Base-by-base conservation (phyloP, 2,888 invertebrate species). In the Cheiracanthium punctorium region DNA sequence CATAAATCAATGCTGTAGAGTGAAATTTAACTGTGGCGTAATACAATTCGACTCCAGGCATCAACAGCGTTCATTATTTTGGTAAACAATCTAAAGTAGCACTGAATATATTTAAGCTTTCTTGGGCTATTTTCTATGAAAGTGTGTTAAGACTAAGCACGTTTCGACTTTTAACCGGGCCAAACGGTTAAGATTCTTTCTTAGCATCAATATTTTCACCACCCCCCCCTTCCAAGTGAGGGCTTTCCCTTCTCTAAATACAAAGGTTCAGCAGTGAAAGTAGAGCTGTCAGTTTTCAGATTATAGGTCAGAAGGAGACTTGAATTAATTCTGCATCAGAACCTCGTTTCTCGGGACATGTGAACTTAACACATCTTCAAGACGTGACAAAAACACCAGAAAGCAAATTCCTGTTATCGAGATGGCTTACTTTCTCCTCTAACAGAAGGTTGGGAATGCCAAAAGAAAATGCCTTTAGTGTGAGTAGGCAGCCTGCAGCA, bases 121-220 rank as follows among this genome's bases (percentile, higher is more conserved):
- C 20, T 30, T 77, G 77, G 69, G 67, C 76, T 76, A 48, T 67
- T 69, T 79, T 33, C 24, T 32, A 10, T 32, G 17, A 7, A 71
- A 72, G 64, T 37, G 58, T 64, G 41, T 72, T 80, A 72, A 4
- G 24, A 37, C 48, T 73, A 32, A 28, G 8, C 73, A 80, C 67
- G 80, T 73, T n/a, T 30, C 73, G n/a, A 73, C 28, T 37, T 64
- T n/a, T 69, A 80, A 72, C 73, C 80, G 73, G 80, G 65, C 67
- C 72, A 41, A 30, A 67, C 43, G 72, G 48, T 43, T 65, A 37
- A 24, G 41, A 28, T n/a, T n/a, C n/a, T n/a, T n/a, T n/a, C 28
- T 67, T 33, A 29, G 29, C 43, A 17, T 29, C 28, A 43, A 43
- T 30, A 69, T 69, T 71, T 71, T 28, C 29, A 71, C 43, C 24